Base-by-base conservation (phyloP, 2,888 invertebrate genomes). In the Nemoura dubitans region DNA sequence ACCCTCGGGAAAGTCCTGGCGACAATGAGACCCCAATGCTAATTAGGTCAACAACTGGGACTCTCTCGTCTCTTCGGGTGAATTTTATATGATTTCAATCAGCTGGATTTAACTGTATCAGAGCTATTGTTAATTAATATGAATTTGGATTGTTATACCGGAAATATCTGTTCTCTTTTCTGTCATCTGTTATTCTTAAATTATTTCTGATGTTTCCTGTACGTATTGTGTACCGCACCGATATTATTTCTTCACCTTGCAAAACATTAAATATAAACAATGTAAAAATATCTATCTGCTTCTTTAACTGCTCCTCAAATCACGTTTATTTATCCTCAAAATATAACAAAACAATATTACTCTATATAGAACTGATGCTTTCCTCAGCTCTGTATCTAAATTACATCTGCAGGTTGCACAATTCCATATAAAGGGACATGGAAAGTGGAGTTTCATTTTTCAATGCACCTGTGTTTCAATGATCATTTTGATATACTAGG, bases 81-180 rank as follows among this genome's bases (percentile, higher is more conserved):
- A 28, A 27, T 78, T 78, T 78, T 26, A 28, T 28, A 27, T 78
- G 26, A 78, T 78, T 78, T 27, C 78, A 78, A 78, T 78, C 78
- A 78, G 78, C 78, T 78, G 78, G 78, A 78, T 78, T 78, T 27
- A 78, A 78, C 78, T 78, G 78, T 83, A 42, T 83, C 83, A 83
- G 83, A 83, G 83, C 83, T 83, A 42, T 42, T 83, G 83, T 83
- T 26, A 42, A 83, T 36, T 83, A 26, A 42, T 43, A 83, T 43
- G 27, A 36, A 30, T 83, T 83, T 30, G 83, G 42, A 83, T 83
- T 43, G 36, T 83, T 26, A n/a, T 42, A 83, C 42, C 21, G 59
- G 59, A 59, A 83, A 42, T 25, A 42, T 83, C 43, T 83, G 83
- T 36, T 83, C 59, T 42, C 42, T 36, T n/a, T 36, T 43, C 83